Conservation (phyloP, 2,888 invertebrate genomes). For the Agrotis exclamationis region DNA sequence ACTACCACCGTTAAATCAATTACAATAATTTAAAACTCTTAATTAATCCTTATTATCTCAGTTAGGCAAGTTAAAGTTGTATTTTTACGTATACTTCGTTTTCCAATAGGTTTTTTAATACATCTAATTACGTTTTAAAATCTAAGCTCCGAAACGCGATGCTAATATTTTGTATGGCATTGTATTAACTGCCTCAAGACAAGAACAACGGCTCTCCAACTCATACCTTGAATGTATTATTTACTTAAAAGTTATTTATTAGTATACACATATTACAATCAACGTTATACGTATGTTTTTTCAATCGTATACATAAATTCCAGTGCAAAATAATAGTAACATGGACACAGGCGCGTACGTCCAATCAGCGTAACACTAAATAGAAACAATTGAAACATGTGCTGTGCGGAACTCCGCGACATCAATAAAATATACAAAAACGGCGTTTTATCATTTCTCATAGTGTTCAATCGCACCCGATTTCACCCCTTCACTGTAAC, state of each 20-base stretch:
- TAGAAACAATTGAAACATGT: slow-evolving; percentile 65
- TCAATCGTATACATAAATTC: slow-evolving; percentile 90
- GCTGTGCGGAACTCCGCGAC: slow-evolving; percentile 53
- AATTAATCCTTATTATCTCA: slow-evolving; percentile 90
- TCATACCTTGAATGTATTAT: slow-evolving; percentile 75
- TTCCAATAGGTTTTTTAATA: slow-evolving; percentile 87
- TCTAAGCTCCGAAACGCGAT: slow-evolving; percentile 87
- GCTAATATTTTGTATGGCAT: slow-evolving; percentile 72
- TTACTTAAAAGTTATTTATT: slow-evolving; percentile 86
- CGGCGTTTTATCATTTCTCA: slow-evolving; percentile 58
- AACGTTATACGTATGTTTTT: slow-evolving; percentile 90
- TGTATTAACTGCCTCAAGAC: slow-evolving; percentile 68
- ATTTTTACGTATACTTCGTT: slow-evolving; percentile 91
- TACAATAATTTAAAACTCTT: slow-evolving; percentile 90
- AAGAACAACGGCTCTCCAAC: slow-evolving; percentile 71
- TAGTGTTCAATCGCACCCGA: slow-evolving; percentile 82
- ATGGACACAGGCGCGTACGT: slow-evolving; percentile 84
- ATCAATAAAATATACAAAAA: slow-evolving; percentile 64
- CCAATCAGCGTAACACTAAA: slow-evolving; percentile 73
- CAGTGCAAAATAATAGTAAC: slow-evolving; percentile 86
- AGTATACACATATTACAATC: slow-evolving; percentile 91
- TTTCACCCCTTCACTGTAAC: slow-evolving; percentile 90
- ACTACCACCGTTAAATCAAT: slow-evolving; percentile 88
- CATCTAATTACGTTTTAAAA: slow-evolving; percentile 84
- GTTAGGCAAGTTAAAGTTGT: slow-evolving; percentile 91